Base-by-base conservation (phyloP, 1,140 invertebrate species). In the Eurosta solidaginis region DNA sequence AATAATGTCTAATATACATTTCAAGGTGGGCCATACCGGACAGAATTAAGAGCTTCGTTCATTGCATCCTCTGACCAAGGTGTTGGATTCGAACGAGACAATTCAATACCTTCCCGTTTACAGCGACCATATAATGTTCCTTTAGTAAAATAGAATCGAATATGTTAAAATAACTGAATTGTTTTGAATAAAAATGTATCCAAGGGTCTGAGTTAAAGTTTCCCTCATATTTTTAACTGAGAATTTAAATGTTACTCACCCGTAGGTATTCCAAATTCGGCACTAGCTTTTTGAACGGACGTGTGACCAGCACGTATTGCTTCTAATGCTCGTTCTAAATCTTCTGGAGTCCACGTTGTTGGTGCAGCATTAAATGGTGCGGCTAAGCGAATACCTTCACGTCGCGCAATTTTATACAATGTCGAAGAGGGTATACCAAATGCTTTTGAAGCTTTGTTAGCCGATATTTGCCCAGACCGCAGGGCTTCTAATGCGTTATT, bases 11-110 rank as follows among this genome's bases (percentile, higher is more conserved):
- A 74, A 77, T 14, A 25, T 74, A 25, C 22, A 59, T 27, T 45
- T 79, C 25, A 74, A 83, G n/a, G n/a, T n/a, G n/a, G n/a, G n/a
- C n/a, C 82, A 85, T 88, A 95, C 93, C 93, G 93, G 75, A 96
- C 94, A 80, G 95, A 94, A 87, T 96, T 95, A 52, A 96, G 89
- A 47, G 95, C 95, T 88, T 96, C 94, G 10, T 92, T 93, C 95
- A 96, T 96, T 29, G 94, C 94, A 85, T 94, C 94, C 84, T 96
- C 95, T 50, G 94, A 95, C 95, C 95, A 96, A 4, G 95, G 95
- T 27, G 94, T 95, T 45, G 94, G 94, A 89, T 94, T 95, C 78
- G 93, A 94, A 80, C 94, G 91, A 12, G 93, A 94, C 76, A 96
- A 88, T 87, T 96, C 95, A 80, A 96, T 96, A 36, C 95, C 95